A percentile compares a stretch with the other conserved stretches of the same genome.
Conservation (phyloP, 2,797 vertebrate species). For the Manis pentadactyla region DNA sequence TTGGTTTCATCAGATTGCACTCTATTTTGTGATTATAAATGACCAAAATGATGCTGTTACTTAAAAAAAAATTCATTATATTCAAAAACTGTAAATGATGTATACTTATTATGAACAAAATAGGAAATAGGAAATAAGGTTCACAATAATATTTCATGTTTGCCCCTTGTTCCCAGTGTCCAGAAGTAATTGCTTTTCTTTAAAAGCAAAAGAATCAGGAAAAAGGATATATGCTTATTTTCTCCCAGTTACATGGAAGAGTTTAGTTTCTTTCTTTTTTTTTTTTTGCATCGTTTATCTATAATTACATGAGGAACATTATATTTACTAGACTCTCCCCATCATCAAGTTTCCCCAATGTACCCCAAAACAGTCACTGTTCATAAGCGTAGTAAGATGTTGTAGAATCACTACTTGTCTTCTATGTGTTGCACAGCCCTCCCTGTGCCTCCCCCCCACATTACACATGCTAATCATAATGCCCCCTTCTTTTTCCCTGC, state of each 20-base stretch:
- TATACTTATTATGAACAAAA: neutral
- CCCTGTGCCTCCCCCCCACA: too few species aligned
- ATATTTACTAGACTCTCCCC: too few species aligned
- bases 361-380: too few species aligned
- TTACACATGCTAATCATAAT: too few species aligned
- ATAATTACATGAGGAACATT: too few species aligned
- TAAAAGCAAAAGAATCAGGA: neutral
- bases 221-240: neutral
- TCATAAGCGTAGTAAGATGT: too few species aligned
- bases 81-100: neutral
- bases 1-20: constrained; percentile 20
- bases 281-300: too few species aligned
- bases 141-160: constrained; percentile 47
- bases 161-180: neutral
- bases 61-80: constrained; percentile 43
- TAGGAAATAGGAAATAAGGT: constrained; percentile 17
- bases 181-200: constrained; percentile 29
- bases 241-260: neutral
- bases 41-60: constrained; percentile 34
- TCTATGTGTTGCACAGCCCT: too few species aligned
- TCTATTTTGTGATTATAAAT: constrained; percentile 52
- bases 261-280: neutral
- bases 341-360: too few species aligned
- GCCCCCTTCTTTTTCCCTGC: too few species aligned
- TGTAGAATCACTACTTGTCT: too few species aligned